Conservation (phyloP, 1,140 invertebrate genomes). For the Rhyzopertha dominica region DNA sequence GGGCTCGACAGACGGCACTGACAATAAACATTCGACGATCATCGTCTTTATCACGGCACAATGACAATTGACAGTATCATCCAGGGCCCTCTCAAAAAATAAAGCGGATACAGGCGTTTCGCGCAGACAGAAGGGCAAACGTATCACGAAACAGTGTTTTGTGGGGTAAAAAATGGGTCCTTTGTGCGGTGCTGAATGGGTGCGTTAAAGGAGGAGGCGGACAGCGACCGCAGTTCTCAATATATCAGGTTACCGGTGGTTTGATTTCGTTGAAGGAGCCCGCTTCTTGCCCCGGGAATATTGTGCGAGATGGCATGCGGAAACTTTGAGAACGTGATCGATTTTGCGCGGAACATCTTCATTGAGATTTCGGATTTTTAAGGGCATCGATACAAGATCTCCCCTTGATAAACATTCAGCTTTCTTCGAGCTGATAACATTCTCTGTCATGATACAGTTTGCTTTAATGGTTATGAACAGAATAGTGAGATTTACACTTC, state of each 20-base stretch:
- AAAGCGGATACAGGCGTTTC: conserved; percentile 16
- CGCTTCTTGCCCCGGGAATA: too few species aligned
- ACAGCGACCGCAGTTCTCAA: conserved; percentile 18
- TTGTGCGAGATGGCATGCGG: too few species aligned
- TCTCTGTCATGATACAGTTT: too few species aligned
- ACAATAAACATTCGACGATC: conserved; percentile 14
- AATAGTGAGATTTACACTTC: too few species aligned
- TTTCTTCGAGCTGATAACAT: too few species aligned
- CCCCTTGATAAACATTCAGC: too few species aligned
- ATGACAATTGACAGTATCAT: conserved; percentile 13
- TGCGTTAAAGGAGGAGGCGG: conserved; percentile 10
- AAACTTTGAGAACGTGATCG: too few species aligned
- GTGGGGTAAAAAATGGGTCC: conserved; percentile 13
- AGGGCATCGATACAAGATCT: too few species aligned
- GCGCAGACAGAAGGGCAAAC: conserved; percentile 3
- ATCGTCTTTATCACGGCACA: too few species aligned
- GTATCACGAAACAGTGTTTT: conserved; percentile 13
- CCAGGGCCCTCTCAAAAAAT: conserved; percentile 7
- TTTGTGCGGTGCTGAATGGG: conserved; percentile 15
- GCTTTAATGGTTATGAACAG: too few species aligned
- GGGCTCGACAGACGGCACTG: neutral
- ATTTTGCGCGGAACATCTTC: too few species aligned
- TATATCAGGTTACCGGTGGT: conserved; percentile 20
- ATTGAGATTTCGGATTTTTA: too few species aligned
- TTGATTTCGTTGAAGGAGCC: conserved; percentile 15